Evolutionary conservation across 2,888 invertebrate genomes (phyloP), one percentile per base, ranked within the genome.

Genomic region (Chaitophorus viminalis): DNA sequence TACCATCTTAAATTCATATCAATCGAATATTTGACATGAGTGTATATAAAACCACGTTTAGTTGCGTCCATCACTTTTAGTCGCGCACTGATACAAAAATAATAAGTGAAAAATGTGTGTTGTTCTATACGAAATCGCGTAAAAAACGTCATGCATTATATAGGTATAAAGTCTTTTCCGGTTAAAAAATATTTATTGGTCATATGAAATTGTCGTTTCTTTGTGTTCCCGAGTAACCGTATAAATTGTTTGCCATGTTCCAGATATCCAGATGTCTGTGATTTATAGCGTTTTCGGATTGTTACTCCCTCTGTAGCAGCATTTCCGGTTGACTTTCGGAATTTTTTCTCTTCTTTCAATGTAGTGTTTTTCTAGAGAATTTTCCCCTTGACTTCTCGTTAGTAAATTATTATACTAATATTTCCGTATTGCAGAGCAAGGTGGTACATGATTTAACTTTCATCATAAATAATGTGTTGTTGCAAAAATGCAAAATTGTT

Each of bases 221-320:
- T 68, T 65, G 0, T 14, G n/a, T 54, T 54, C 21, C 65, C 21
- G 17, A n/a, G 31, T n/a, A 72, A 39, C 65, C 65, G 60, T 85
- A 76, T 52, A 74, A 79, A 79, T 75, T 31, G 36, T 25, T 83
- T 60, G 36, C 17, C 29, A 70, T 29, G 60, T 81, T 81, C 72
- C 79, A 87, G 79, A 81, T 87, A 65, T 81, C 72, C 79, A 87
- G 79, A 81, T 87, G 74, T 81, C 46, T n/a, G 78, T 86, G 81
- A 87, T 87, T 81, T 87, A 87, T 81, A 65, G 65, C 65, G 33
- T 81, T 81, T 79, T 65, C 36, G 31, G 31, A 46, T 75, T 81
- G 39, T 60, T 74, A 1, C 0, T 21, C 54, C 72, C 54, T 65
- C 9, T 29, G 6, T 46, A 46, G 11, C 60, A 25, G 29, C 21